These are phyloP conservation scores for Theretra japonica DNA, from an alignment of 2,888 invertebrate genomes.

Conservation along the genomic window DNA sequence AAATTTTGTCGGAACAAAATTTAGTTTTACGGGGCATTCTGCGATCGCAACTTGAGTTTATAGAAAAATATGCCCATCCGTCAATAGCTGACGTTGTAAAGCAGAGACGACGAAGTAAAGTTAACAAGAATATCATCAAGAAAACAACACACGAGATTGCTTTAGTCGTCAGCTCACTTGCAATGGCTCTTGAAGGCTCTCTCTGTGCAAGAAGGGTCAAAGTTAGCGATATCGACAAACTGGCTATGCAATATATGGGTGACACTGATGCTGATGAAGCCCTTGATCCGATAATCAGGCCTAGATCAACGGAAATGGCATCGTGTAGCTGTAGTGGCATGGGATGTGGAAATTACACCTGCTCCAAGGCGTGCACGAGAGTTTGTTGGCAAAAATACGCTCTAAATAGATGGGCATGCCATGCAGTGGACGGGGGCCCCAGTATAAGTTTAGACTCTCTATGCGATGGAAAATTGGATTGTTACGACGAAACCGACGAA, in stretches of 20 bases:
- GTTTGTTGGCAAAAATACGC: conserved; percentile 63
- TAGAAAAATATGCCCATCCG: conserved; percentile 47
- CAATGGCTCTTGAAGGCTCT: conserved; percentile 52
- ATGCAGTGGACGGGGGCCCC: conserved; percentile 50
- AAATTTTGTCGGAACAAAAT: conserved; percentile 51
- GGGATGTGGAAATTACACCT: conserved; percentile 50
- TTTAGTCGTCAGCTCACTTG: conserved; percentile 55
- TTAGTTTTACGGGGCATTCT: conserved; percentile 52
- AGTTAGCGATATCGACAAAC: not conserved
- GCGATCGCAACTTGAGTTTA: conserved; percentile 53
- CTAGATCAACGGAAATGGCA: conserved; percentile 44
- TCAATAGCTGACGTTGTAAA: conserved; percentile 28
- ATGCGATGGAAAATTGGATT: conserved; percentile 76
- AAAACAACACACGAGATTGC: conserved; percentile 53
- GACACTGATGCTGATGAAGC: conserved; percentile 26
- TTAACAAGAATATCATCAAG: conserved; percentile 36
- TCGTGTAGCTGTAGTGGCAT: conserved; percentile 57
- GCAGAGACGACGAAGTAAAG: not conserved
- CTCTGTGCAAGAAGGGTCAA: conserved; percentile 50
- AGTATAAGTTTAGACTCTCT: conserved; percentile 57
- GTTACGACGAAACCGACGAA: conserved; percentile 72
- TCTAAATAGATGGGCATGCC: conserved; percentile 62
- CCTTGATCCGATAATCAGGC: conserved; percentile 35
- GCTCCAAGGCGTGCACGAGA: conserved; percentile 56
- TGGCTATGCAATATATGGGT: conserved; percentile 28